Conservation (phyloP, 2,888 invertebrate genomes). For the Dolichopus griseipennis region DNA sequence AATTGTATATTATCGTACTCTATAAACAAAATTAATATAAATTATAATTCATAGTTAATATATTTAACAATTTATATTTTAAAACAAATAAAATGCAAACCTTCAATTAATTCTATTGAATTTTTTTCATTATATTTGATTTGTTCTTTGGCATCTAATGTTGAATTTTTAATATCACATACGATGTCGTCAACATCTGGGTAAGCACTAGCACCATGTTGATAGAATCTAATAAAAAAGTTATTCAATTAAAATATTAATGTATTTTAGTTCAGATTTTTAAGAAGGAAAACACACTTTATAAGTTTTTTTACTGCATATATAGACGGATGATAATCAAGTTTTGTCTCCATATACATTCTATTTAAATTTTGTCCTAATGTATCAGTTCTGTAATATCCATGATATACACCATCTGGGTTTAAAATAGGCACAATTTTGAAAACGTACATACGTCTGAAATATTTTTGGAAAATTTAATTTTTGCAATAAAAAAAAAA, state of each 20-base stretch:
- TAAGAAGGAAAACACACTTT: slow-evolving; percentile 35
- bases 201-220: not conserved
- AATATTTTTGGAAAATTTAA: not conserved
- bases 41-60: too few relatives aligned
- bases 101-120: not conserved
- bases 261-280: not conserved
- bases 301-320: slow-evolving; percentile 74
- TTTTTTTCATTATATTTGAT: not conserved
- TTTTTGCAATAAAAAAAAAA: not conserved
- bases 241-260: not conserved
- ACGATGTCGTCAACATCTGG: not conserved
- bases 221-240: not conserved
- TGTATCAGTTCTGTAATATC: slow-evolving; percentile 80
- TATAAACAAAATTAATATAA: too few relatives aligned
- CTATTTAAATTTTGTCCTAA: slow-evolving; percentile 81
- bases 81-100: not conserved
- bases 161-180: not conserved
- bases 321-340: slow-evolving; percentile 69
- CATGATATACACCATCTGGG: slow-evolving; percentile 81
- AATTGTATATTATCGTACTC: not conserved
- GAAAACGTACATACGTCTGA: slow-evolving; percentile 63
- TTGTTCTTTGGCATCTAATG: not conserved
- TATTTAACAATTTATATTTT: too few relatives aligned
- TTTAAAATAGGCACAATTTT: slow-evolving; percentile 85
- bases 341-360: slow-evolving; percentile 71